Base-by-base conservation (phyloP, 2,113 vertebrate species). In the Peucedramus taeniatus region DNA sequence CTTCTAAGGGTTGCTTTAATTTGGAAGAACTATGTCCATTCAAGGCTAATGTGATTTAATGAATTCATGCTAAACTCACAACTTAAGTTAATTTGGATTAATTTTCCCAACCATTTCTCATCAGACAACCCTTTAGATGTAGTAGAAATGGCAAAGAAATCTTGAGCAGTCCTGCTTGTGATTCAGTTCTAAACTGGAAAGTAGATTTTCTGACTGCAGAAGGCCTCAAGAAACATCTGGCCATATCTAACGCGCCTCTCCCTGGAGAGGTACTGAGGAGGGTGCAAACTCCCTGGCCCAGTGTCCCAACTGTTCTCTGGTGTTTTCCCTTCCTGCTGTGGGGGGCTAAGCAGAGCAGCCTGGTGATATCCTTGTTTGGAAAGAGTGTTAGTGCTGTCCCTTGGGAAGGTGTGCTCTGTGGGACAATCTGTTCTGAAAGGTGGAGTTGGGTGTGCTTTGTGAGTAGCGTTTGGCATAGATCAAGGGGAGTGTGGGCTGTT, bases 21-120 rank as follows among this genome's bases (percentile, higher is more conserved):
- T 96, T 95, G 89, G 76, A 89, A 90, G 83, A 81, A 83, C 83
- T 87, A 56, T 95, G 96, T 97, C 95, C 94, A 93, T 97, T 97
- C 83, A 84, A 81, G 95, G 64, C 91, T 97, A 95, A 95, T 93
- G 76, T 91, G 89, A 94, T 97, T 94, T 97, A 94, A 97, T 94
- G 93, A 95, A 92, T 96, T 89, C 89, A 97, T 95, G 91, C 83
- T 97, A 89, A 97, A 92, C 86, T 91, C 80, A 87, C 76, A 94
- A 89, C 27, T 95, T 92, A 70, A 96, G 89, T 95, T 96, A 94
- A 95, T 96, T 96, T 95, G 80, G 86, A 92, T 95, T 96, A 95
- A 94, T 96, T 94, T 93, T 93, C 60, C 72, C 56, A 66, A 68
- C 91, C 0, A 1, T 77, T 94, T 75, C 60, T 89, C 83, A 84